Evolutionary conservation across 2,797 vertebrate species (phyloP).

Genomic region (Pteronotus mesoamericanus): DNA sequence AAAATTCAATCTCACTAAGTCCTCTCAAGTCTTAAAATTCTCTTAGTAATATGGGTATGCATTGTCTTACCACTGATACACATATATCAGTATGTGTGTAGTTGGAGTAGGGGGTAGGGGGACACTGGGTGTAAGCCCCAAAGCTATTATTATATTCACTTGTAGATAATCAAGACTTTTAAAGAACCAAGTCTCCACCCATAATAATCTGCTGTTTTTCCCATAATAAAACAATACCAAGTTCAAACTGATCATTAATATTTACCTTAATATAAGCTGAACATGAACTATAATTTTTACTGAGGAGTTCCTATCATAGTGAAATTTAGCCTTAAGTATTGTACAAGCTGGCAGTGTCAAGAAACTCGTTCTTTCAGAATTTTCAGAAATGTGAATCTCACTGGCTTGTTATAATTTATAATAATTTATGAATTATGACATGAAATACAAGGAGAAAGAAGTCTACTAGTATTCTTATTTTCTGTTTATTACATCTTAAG

Average conservation of each 20-base stretch:
- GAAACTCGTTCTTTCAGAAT: not conserved
- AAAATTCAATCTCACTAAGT: slow-evolving; percentile 36
- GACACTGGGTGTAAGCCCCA: not conserved
- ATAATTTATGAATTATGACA: not conserved
- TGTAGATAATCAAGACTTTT: not conserved
- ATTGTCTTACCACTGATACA: not conserved
- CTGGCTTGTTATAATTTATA: not conserved
- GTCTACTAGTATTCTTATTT: not conserved
- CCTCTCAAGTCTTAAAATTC: slow-evolving; percentile 14
- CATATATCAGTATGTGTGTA: not conserved
- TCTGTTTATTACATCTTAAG: not conserved
- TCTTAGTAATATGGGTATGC: not conserved
- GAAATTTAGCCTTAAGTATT: not conserved
- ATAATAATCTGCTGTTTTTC: not conserved
- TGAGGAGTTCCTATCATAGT: not conserved
- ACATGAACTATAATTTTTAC: not conserved
- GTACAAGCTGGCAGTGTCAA: not conserved
- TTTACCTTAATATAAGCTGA: not conserved
- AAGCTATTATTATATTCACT: not conserved
- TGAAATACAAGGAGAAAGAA: not conserved
- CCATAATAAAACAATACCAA: not conserved
- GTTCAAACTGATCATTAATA: not conserved
- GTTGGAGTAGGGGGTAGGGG: fast-evolving
- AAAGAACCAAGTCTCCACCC: not conserved
- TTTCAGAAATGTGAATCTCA: not conserved